A percentile compares a stretch with the other conserved stretches of the same genome.
These are phyloP conservation scores for Cossypha polioptera DNA, from an alignment of 2,797 vertebrate genomes.

Conservation along the genomic window DNA sequence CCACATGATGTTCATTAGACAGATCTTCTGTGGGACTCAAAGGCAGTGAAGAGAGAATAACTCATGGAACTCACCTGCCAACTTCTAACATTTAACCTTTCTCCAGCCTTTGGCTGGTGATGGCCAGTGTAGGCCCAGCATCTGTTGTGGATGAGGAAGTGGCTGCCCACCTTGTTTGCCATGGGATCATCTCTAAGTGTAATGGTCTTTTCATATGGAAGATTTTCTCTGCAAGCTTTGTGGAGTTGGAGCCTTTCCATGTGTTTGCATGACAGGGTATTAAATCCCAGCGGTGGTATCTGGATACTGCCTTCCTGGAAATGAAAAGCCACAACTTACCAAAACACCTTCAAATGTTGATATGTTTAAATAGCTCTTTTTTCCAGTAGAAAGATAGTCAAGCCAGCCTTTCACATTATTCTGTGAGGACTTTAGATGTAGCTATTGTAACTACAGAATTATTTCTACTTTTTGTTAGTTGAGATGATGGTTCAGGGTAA, in stretches of 20 bases:
- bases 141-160: not conserved
- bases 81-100: not conserved
- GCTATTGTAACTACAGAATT: not conserved
- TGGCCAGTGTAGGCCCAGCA: not conserved
- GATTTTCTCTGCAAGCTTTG: not conserved
- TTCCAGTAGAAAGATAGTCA: not conserved
- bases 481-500: not conserved
- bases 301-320: not conserved
- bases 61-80: not conserved
- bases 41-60: not conserved
- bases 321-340: not conserved
- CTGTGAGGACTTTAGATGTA: not conserved
- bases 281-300: not conserved
- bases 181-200: not conserved
- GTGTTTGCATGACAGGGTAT: not conserved
- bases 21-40: not conserved
- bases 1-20: not conserved
- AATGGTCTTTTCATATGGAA: not conserved
- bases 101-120: not conserved
- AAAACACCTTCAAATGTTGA: not conserved
- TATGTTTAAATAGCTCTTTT: not conserved
- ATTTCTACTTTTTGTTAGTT: not conserved
- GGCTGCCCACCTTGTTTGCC: not conserved
- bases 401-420: not conserved
- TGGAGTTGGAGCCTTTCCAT: not conserved